A percentile compares a stretch with the other conserved stretches of the same genome.
Evolutionary conservation across 2,113 vertebrate species (phyloP).

Genomic region (Etia nguti): DNA sequence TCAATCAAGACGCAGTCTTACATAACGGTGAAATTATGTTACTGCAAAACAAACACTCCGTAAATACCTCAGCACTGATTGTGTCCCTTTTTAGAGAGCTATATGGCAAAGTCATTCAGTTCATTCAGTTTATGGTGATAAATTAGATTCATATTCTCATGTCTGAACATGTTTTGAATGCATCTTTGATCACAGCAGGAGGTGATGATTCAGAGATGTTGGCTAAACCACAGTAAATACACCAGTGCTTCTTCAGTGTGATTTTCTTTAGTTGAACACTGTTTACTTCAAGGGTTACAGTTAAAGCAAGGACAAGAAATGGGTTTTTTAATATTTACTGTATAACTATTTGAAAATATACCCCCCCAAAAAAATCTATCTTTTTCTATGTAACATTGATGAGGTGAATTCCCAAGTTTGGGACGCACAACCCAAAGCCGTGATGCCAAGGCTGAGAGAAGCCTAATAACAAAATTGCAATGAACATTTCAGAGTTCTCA

Average conservation of each 20-base stretch:
- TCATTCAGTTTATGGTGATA: not conserved
- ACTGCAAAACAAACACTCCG: not conserved
- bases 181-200: not conserved
- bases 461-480: not conserved
- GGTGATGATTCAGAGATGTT: constrained; percentile 6
- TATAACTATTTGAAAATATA: not conserved
- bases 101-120: not conserved
- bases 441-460: not conserved
- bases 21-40: not conserved
- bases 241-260: not conserved
- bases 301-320: not conserved
- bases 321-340: not conserved
- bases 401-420: not conserved
- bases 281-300: not conserved
- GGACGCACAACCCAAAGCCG: not conserved
- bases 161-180: not conserved
- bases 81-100: not conserved
- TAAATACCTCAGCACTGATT: not conserved
- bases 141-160: constrained; percentile 13
- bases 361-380: not conserved
- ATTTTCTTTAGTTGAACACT: not conserved
- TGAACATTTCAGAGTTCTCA: not conserved
- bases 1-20: not conserved
- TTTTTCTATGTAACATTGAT: not conserved
- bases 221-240: not conserved